Evolutionary conservation across 2,888 invertebrate genomes (phyloP).

Genomic region (Rhingia campestris): DNA sequence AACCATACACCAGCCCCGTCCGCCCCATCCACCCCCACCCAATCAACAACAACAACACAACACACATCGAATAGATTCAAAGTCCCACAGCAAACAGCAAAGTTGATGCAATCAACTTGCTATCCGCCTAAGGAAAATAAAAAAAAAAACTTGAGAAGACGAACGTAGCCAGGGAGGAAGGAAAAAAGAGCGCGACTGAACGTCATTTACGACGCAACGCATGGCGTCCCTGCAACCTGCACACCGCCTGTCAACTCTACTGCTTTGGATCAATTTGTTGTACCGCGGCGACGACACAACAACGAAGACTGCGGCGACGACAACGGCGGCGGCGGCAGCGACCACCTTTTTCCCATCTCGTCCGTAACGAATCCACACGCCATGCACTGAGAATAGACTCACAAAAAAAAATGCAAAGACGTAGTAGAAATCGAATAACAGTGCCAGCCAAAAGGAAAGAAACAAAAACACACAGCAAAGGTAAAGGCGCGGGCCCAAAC

Average conservation of each 20-base stretch:
- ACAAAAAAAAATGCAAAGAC: constrained; percentile 47
- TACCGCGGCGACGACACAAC: constrained; percentile 72
- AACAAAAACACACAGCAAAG: constrained; percentile 30
- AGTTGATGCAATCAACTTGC: constrained; percentile 74
- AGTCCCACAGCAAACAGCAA: constrained; percentile 72
- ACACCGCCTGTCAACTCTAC: constrained; percentile 41
- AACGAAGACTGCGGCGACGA: constrained; percentile 62
- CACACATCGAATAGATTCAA: constrained; percentile 46
- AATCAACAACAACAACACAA: constrained; percentile 27
- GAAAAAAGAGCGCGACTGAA: constrained; percentile 75
- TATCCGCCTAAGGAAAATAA: constrained; percentile 74
- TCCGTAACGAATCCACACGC: constrained; percentile 65
- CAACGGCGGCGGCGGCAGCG: constrained; percentile 33
- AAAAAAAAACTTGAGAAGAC: constrained; percentile 77
- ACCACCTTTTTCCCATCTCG: constrained; percentile 62
- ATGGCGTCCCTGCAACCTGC: constrained; percentile 48
- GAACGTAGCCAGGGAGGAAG: constrained; percentile 8
- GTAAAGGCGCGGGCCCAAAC: constrained; percentile 16
- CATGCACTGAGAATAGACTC: constrained; percentile 50
- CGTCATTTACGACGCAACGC: constrained; percentile 71
- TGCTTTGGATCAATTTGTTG: constrained; percentile 70
- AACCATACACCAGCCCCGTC: constrained; percentile 34
- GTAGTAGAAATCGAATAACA: constrained; percentile 68
- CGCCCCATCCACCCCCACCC: constrained; percentile 23
- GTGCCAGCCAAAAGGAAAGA: constrained; percentile 44